Evolutionary conservation across 2,888 invertebrate species (phyloP).

Genomic region (Stegophylla sp.): DNA sequence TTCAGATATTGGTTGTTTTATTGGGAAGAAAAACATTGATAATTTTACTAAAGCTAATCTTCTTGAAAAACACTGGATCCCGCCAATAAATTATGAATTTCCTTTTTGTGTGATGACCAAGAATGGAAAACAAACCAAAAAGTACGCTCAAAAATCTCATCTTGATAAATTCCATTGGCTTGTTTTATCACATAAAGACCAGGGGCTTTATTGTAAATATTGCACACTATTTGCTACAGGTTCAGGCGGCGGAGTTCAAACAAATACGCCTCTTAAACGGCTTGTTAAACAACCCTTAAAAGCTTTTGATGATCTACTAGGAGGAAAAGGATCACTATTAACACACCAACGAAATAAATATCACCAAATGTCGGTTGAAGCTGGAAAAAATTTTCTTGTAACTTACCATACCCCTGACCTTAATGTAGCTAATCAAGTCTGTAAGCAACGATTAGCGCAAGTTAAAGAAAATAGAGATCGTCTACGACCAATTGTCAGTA

Average conservation of each 20-base stretch:
- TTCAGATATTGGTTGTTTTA: constrained; percentile 4
- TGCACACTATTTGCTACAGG: background rate
- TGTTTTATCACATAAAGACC: constrained; percentile 6
- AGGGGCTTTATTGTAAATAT: constrained; percentile 1
- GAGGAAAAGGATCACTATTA: constrained; percentile 3
- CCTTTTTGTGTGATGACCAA: too few species aligned
- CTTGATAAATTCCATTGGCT: too few species aligned
- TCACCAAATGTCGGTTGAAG: constrained; percentile 13
- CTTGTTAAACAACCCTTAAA: constrained; percentile 2
- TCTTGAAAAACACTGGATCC: constrained; percentile 3
- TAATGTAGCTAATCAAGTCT: constrained; percentile 13
- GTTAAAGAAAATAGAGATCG: constrained; percentile 40
- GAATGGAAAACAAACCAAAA: too few species aligned
- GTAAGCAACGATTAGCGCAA: constrained; percentile 34
- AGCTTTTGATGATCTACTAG: constrained; percentile 15
- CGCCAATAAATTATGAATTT: too few species aligned
- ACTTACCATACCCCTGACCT: background rate
- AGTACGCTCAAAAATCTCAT: too few species aligned
- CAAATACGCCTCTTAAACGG: constrained; percentile 15
- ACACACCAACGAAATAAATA: constrained; percentile 21
- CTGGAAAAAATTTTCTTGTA: constrained; percentile 11
- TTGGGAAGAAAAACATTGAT: background rate
- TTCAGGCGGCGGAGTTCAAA: constrained; percentile 14
- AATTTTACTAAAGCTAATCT: constrained; percentile 7
- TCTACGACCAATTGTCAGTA: constrained; percentile 26